These are phyloP conservation scores for Misgurnus mizolepis DNA, from an alignment of 2,113 vertebrate species.

Conservation along the genomic window DNA sequence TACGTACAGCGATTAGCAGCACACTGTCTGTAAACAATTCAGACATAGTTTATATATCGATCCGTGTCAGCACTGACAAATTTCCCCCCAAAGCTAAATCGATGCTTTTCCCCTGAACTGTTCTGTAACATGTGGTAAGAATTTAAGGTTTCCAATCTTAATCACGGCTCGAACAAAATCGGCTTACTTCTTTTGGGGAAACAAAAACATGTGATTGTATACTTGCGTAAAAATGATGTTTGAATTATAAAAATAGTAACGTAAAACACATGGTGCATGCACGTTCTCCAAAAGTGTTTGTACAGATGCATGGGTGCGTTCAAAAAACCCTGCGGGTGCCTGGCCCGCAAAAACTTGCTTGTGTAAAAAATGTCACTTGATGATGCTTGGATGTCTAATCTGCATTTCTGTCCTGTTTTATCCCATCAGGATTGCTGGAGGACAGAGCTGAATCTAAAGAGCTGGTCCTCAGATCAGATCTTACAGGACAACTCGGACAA, in stretches of 20 bases:
- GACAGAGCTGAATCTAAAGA: too few relatives aligned
- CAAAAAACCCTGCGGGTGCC: constrained; percentile 31
- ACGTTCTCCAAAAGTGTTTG: constrained; percentile 41
- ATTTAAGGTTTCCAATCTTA: not conserved
- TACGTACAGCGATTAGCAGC: not conserved
- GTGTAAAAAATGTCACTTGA: too few relatives aligned
- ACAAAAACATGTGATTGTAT: not conserved
- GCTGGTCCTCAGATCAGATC: too few relatives aligned
- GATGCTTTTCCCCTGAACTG: constrained; percentile 17
- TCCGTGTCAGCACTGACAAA: constrained; percentile 3
- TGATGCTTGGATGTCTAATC: not conserved
- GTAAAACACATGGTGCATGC: constrained; percentile 18
- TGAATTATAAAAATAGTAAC: not conserved
- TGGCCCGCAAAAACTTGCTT: not conserved
- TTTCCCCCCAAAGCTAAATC: constrained; percentile 19
- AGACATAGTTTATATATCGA: constrained; percentile 7
- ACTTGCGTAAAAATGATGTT: constrained; percentile 13
- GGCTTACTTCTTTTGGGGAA: not conserved
- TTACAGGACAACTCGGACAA: too few relatives aligned
- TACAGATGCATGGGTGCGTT: constrained; percentile 29
- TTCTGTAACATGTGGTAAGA: constrained; percentile 34
- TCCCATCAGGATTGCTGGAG: constrained; percentile 28
- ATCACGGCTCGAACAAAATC: not conserved
- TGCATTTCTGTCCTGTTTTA: constrained; percentile 36
- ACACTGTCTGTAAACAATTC: not conserved